Conservation (phyloP, 2,888 invertebrate genomes). For the Blera fallax region DNA sequence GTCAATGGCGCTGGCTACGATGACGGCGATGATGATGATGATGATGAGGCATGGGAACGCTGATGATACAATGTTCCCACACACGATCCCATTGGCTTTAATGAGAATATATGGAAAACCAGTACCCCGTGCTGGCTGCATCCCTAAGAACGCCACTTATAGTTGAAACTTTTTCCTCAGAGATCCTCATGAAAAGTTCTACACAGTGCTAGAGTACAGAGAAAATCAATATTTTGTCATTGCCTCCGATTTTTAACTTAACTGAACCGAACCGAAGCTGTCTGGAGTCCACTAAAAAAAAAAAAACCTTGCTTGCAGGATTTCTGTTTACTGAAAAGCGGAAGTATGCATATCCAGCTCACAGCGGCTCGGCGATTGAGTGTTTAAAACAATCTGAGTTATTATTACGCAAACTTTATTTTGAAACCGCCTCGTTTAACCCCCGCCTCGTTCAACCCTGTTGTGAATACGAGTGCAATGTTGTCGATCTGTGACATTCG, state of each 20-base stretch:
- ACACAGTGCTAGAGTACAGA: background rate
- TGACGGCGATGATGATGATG: slow-evolving; percentile 26
- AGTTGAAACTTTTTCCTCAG: slow-evolving; percentile 6
- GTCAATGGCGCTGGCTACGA: background rate
- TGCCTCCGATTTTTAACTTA: slow-evolving; percentile 14
- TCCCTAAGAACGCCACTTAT: slow-evolving; percentile 44
- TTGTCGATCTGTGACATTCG: slow-evolving; percentile 22
- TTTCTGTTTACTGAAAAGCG: slow-evolving; percentile 1
- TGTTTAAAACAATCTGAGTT: slow-evolving; percentile 57
- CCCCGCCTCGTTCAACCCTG: background rate
- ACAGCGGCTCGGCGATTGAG: slow-evolving; percentile 32
- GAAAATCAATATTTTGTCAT: slow-evolving; percentile 66
- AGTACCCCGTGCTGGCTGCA: background rate
- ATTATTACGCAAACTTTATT: slow-evolving; percentile 59
- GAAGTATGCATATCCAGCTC: slow-evolving; percentile 35
- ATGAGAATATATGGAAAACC: slow-evolving; percentile 57
- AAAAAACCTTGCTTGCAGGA: slow-evolving; percentile 9
- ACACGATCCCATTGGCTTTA: slow-evolving; percentile 56
- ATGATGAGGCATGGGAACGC: slow-evolving; percentile 19
- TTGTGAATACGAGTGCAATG: background rate
- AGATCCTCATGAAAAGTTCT: slow-evolving; percentile 6
- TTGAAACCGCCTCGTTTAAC: background rate
- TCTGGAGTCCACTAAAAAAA: slow-evolving; percentile 17
- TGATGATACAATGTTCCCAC: slow-evolving; percentile 30
- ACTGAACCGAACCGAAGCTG: background rate